phyloP scores from a whole-genome alignment of 2,113 vertebrate species.

The Hystrix brachyura region DNA sequence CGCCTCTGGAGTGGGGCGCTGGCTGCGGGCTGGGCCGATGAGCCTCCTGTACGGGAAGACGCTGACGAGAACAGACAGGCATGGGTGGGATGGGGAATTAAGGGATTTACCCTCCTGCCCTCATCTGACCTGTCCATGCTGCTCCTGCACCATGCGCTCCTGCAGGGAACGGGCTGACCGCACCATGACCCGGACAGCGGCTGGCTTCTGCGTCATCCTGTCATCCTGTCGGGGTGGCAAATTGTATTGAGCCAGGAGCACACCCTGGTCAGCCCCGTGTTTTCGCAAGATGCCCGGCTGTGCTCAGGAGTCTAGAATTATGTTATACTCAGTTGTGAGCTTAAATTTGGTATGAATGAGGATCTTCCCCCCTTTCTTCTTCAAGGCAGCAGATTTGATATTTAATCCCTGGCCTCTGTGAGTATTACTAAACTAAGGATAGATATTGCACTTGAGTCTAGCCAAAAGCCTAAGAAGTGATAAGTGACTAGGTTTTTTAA shows the following conservation, averaged over 20 bases:
- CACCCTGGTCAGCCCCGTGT: neutral
- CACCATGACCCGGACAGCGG: neutral
- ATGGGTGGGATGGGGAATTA: slow-evolving; percentile 45
- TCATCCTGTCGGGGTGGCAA: neutral
- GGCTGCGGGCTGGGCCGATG: neutral
- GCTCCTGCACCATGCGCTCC: neutral
- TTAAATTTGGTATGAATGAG: slow-evolving; percentile 14
- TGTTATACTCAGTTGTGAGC: neutral
- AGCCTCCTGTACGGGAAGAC: neutral
- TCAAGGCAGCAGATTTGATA: neutral
- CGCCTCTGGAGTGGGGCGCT: neutral
- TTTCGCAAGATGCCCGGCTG: slow-evolving; percentile 13
- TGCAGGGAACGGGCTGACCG: slow-evolving; percentile 3
- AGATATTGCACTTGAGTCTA: neutral
- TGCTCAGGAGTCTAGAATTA: neutral
- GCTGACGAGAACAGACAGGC: neutral
- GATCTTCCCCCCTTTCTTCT: neutral
- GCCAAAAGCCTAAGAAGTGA: neutral
- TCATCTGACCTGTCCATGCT: slow-evolving; percentile 43
- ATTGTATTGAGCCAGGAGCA: slow-evolving; percentile 4
- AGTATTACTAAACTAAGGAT: slow-evolving; percentile 22
- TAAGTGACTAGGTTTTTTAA: neutral
- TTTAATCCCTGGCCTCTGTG: neutral
- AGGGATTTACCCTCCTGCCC: slow-evolving; percentile 60
- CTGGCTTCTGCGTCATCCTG: neutral